Conservation (phyloP, 2,113 vertebrate species). For the Heptranchias perlo region DNA sequence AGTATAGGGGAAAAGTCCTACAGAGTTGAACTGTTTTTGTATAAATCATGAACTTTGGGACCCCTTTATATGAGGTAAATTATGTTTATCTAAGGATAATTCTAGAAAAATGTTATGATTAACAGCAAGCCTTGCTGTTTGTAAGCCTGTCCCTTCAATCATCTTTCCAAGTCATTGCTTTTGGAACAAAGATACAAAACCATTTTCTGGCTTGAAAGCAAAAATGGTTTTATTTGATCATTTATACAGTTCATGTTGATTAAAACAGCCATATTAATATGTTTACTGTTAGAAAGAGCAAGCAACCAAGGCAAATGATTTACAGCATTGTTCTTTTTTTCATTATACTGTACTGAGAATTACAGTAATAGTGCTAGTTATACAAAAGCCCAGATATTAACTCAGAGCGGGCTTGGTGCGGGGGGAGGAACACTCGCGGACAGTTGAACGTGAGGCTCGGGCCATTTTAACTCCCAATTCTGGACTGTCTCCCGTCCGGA, state of each 20-base stretch:
- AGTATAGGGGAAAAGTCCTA: neutral
- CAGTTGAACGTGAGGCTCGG: too few species aligned
- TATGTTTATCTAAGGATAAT: neutral
- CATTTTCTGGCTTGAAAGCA: neutral
- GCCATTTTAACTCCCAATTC: too few species aligned
- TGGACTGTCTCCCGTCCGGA: too few species aligned
- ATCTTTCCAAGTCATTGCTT: neutral
- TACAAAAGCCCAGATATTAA: too few species aligned
- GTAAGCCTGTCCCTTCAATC: neutral
- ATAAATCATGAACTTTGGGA: neutral
- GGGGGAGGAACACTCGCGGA: too few species aligned
- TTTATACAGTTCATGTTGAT: neutral
- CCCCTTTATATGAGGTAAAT: neutral
- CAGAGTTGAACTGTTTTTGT: neutral
- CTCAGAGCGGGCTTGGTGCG: too few species aligned
- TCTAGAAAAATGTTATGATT: neutral
- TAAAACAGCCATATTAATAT: neutral
- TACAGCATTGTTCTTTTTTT: neutral
- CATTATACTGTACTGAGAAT: neutral
- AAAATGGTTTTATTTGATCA: neutral
- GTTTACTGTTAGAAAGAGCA: neutral
- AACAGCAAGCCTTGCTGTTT: neutral
- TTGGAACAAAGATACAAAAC: neutral
- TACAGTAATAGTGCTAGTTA: too few species aligned
- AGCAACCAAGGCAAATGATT: neutral